Percentiles rank a stretch among this genome's conserved stretches.
Evolutionary conservation across 2,888 invertebrate genomes (phyloP).

Genomic region (Phlogophora meticulosa): DNA sequence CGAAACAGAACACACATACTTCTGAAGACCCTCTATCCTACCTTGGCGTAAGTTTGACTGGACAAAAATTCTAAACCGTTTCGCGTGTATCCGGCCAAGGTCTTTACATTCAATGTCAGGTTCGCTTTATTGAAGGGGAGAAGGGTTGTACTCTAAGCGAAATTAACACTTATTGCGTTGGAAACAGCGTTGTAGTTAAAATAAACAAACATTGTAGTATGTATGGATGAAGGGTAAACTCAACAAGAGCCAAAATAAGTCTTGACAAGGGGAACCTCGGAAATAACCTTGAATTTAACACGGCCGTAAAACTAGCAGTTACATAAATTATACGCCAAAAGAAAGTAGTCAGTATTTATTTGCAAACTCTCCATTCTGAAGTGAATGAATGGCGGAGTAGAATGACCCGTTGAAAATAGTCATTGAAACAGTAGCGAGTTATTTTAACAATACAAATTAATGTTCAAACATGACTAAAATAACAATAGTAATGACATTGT

Average conservation of each 20-base stretch:
- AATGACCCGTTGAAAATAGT: neutral
- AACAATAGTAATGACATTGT: conserved; percentile 17
- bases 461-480: conserved; percentile 11
- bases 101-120: conserved; percentile 43
- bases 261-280: conserved; percentile 1
- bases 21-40: neutral
- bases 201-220: conserved; percentile 9
- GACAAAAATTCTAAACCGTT: conserved; percentile 25
- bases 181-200: conserved; percentile 18
- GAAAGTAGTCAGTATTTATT: conserved; percentile 5
- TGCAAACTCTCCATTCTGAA: neutral
- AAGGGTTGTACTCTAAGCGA: conserved; percentile 23
- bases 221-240: conserved; percentile 3
- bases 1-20: neutral
- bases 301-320: conserved; percentile 2
- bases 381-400: neutral
- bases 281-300: neutral
- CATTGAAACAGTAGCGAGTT: neutral
- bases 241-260: conserved; percentile 25
- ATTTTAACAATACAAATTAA: conserved; percentile 25
- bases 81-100: conserved; percentile 36
- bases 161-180: conserved; percentile 19
- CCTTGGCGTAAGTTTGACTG: conserved; percentile 4
- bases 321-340: neutral
- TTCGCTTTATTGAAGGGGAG: conserved; percentile 28